Conservation (phyloP, 2,113 vertebrate genomes). For the Mellivora capensis region DNA sequence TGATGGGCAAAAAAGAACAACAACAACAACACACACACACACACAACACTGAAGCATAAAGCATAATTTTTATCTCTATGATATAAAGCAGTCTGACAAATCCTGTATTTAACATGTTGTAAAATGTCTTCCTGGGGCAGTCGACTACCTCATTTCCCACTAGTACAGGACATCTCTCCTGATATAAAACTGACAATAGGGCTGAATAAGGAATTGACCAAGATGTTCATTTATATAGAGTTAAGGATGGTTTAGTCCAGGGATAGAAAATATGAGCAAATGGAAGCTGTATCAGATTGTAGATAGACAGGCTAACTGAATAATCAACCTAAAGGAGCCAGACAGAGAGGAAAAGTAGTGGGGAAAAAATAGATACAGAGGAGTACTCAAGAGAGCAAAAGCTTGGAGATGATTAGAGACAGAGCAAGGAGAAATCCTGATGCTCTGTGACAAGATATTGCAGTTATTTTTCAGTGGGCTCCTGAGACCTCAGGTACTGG, state of each 20-base stretch:
- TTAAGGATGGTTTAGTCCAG: not conserved
- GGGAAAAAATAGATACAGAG: not conserved
- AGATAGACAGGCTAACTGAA: not conserved
- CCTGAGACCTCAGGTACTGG: not conserved
- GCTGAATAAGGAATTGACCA: not conserved
- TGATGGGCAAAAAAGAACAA: not conserved
- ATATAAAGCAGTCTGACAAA: not conserved
- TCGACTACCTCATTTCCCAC: conserved; percentile 1
- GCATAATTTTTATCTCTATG: not conserved
- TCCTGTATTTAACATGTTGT: not conserved
- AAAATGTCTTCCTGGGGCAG: not conserved
- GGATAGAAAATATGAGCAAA: not conserved
- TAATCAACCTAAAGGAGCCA: not conserved
- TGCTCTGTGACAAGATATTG: not conserved
- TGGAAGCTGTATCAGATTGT: not conserved
- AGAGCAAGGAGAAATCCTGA: not conserved
- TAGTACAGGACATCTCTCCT: not conserved
- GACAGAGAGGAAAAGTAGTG: not conserved
- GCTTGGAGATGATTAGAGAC: not conserved
- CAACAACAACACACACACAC: too few species aligned
- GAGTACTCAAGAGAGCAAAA: not conserved
- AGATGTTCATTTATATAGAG: not conserved
- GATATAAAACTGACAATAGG: not conserved
- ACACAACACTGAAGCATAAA: not conserved
- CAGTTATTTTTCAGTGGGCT: not conserved